phyloP scores from a whole-genome alignment of 2,113 vertebrate species.

The Albula glossodonta region DNA sequence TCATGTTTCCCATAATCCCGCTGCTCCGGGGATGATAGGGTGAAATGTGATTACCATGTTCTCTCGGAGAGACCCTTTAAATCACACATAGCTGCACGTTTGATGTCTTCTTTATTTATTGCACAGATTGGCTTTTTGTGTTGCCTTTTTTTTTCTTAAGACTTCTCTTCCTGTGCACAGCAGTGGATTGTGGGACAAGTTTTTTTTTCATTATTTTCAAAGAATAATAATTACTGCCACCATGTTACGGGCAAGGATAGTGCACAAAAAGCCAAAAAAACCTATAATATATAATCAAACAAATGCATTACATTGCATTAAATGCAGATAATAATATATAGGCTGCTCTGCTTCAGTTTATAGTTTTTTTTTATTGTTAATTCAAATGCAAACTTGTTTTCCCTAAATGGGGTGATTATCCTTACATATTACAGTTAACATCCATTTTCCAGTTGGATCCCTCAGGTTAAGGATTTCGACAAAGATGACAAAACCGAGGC shows the following conservation, averaged over 20 bases:
- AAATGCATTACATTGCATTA: too few relatives aligned
- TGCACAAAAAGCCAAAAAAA: too few relatives aligned
- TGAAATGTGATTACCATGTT: slow-evolving; percentile 56
- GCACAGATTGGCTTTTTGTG: slow-evolving; percentile 23
- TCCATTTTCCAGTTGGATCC: too few relatives aligned
- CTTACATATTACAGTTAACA: too few relatives aligned
- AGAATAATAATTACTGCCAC: not conserved
- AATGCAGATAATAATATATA: too few relatives aligned
- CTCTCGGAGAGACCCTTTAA: slow-evolving; percentile 50
- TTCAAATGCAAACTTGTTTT: too few relatives aligned
- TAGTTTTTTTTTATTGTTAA: too few relatives aligned
- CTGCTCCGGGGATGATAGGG: slow-evolving; percentile 65
- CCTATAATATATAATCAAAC: too few relatives aligned
- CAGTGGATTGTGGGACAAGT: not conserved
- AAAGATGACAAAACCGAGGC: too few relatives aligned
- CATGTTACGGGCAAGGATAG: not conserved
- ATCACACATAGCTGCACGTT: slow-evolving; percentile 54
- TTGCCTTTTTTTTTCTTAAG: slow-evolving; percentile 8
- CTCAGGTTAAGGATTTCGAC: too few relatives aligned
- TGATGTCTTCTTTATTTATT: slow-evolving; percentile 47
- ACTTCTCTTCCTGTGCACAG: not conserved
- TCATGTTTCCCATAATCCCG: slow-evolving; percentile 59
- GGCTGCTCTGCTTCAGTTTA: too few relatives aligned
- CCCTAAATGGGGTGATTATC: too few relatives aligned
- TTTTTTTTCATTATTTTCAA: not conserved